Evolutionary conservation across 2,797 vertebrate genomes (phyloP).

Genomic region (Lophotriccus pileatus): DNA sequence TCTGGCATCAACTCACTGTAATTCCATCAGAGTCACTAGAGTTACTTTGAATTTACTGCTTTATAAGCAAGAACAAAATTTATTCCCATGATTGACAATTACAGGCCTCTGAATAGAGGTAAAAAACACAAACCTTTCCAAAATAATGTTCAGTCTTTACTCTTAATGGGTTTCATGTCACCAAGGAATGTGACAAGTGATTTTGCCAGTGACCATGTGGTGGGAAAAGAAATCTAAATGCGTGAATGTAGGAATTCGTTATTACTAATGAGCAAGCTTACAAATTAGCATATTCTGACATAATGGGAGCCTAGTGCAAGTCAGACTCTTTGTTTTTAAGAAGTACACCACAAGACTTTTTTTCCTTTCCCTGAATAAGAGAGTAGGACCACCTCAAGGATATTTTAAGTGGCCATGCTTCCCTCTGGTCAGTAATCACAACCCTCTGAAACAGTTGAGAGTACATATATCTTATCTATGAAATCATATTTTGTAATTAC

Average conservation of each 20-base stretch:
- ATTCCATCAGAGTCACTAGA: background rate
- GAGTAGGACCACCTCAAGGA: background rate
- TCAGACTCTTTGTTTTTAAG: background rate
- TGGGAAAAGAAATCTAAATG: background rate
- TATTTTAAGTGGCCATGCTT: background rate
- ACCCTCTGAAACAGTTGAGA: background rate
- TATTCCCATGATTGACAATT: background rate
- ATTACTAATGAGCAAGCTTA: background rate
- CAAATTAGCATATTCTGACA: background rate
- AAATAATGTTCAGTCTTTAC: background rate
- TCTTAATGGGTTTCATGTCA: background rate
- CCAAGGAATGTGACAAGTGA: background rate
- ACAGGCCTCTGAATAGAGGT: constrained; percentile 1
- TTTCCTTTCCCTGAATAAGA: background rate
- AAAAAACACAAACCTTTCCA: background rate
- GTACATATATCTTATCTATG: background rate
- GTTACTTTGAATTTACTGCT: background rate
- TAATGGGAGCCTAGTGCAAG: background rate
- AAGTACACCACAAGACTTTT: rapidly evolving
- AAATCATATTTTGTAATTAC: background rate
- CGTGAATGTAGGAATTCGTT: background rate
- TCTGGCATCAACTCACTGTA: background rate
- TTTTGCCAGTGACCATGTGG: background rate
- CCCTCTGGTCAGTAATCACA: background rate
- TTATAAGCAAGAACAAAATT: background rate